phyloP scores from a whole-genome alignment of 1,140 invertebrate genomes.

The Proales similis region DNA sequence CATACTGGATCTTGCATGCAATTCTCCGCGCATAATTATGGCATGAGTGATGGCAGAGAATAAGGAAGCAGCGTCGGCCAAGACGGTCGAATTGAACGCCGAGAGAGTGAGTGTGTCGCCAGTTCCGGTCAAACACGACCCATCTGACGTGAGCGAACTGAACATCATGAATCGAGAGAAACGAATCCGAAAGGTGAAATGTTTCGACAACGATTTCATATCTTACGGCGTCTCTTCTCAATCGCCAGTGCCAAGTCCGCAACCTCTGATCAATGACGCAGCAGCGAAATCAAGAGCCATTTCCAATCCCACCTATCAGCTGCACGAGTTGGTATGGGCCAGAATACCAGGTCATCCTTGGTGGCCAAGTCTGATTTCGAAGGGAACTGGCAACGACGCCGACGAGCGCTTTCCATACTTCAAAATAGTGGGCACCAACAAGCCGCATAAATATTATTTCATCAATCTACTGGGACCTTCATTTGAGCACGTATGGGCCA shows the following conservation, averaged over 20 bases:
- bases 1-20: too few species aligned
- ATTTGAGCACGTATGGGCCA: conserved; percentile 15
- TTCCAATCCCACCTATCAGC: too few species aligned
- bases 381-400: not conserved
- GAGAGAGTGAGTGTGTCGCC: too few species aligned
- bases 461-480: conserved; percentile 22
- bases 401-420: not conserved
- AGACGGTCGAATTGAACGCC: too few species aligned
- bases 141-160: too few species aligned
- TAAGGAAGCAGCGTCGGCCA: too few species aligned
- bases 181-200: conserved; percentile 19
- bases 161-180: too few species aligned
- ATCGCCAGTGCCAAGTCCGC: not conserved
- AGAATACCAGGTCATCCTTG: conserved; percentile 33
- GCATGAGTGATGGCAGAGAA: too few species aligned
- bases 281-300: not conserved
- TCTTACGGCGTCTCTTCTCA: conserved; percentile 16
- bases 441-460: conserved; percentile 15
- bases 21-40: too few species aligned
- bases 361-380: conserved; percentile 36
- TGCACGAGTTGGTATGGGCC: conserved; percentile 28
- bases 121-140: too few species aligned
- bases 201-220: conserved; percentile 26
- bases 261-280: conserved; percentile 11
- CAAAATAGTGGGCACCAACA: not conserved